Conservation (phyloP, 2,797 vertebrate species). For the Enteromius viviparus region DNA sequence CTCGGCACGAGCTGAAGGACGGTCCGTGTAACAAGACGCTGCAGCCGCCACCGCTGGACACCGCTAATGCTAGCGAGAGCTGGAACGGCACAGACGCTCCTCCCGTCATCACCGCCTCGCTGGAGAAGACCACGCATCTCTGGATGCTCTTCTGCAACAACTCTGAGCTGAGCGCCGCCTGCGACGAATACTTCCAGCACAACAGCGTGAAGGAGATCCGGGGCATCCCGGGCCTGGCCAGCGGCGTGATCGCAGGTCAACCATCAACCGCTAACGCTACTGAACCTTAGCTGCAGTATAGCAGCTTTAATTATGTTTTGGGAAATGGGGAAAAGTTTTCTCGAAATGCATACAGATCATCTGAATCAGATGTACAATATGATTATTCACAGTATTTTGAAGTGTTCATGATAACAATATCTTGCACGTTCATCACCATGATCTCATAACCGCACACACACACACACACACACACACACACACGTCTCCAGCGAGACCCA, state of each 20-base stretch:
- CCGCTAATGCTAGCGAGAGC: constrained; percentile 63
- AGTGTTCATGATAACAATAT: too few species aligned
- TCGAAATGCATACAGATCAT: too few species aligned
- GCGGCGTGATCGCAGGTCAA: constrained; percentile 82
- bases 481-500: too few species aligned
- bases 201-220: constrained; percentile 79
- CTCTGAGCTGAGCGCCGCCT: constrained; percentile 75
- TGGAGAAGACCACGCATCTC: constrained; percentile 72
- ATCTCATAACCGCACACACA: not conserved
- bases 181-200: constrained; percentile 83
- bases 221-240: constrained; percentile 86
- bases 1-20: constrained; percentile 70
- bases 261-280: too few species aligned
- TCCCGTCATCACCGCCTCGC: constrained; percentile 40
- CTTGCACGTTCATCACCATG: not conserved
- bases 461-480: too few species aligned
- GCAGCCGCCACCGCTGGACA: not conserved
- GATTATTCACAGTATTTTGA: too few species aligned
- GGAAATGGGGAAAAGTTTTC: too few species aligned
- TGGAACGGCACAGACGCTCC: constrained; percentile 61
- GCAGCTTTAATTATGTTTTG: too few species aligned
- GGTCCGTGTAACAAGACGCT: constrained; percentile 70
- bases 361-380: too few species aligned
- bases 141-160: constrained; percentile 83
- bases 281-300: too few species aligned